A percentile compares a stretch with the other conserved stretches of the same genome.
Conservation (phyloP, 2,888 invertebrate genomes). For the Sclerodermus sp. region DNA sequence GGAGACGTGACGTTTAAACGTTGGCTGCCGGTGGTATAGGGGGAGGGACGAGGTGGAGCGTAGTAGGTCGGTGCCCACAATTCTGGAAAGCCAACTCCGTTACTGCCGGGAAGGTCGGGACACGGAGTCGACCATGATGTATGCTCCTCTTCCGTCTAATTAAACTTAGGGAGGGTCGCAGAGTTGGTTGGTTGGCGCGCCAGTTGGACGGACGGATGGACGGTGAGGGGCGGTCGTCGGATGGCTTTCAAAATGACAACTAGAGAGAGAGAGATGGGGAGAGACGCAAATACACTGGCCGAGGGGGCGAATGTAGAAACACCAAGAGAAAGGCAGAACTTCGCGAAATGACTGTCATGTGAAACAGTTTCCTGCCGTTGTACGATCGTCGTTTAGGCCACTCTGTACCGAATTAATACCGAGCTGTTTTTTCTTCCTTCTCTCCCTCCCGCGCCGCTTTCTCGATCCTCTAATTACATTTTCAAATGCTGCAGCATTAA, state of each 20-base stretch:
- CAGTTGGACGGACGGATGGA: slow-evolving; percentile 23
- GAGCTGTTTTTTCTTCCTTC: no score
- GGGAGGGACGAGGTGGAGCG: slow-evolving; percentile 12
- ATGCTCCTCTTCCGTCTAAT: slow-evolving; percentile 48
- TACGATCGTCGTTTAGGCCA: no score
- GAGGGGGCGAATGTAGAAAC: neutral
- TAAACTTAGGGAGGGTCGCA: slow-evolving; percentile 42
- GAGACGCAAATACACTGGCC: neutral
- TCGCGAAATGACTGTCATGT: neutral
- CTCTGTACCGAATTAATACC: no score
- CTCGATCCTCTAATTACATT: no score
- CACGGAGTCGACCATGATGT: slow-evolving; percentile 41
- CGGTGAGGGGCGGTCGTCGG: slow-evolving; percentile 28
- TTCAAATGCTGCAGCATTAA: no score
- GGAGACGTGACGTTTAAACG: slow-evolving; percentile 14
- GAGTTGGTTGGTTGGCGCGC: slow-evolving; percentile 32
- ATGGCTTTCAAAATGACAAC: slow-evolving; percentile 44
- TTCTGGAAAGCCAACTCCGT: slow-evolving; percentile 30
- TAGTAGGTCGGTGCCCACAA: slow-evolving; percentile 32
- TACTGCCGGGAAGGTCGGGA: slow-evolving; percentile 30
- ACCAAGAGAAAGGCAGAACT: no score
- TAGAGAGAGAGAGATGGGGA: slow-evolving; percentile 1
- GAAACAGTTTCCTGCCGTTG: neutral
- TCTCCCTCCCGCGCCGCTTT: no score
- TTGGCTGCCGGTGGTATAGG: slow-evolving; percentile 15